Conservation (phyloP, 2,797 vertebrate genomes). For the Trematomus bernacchii region DNA sequence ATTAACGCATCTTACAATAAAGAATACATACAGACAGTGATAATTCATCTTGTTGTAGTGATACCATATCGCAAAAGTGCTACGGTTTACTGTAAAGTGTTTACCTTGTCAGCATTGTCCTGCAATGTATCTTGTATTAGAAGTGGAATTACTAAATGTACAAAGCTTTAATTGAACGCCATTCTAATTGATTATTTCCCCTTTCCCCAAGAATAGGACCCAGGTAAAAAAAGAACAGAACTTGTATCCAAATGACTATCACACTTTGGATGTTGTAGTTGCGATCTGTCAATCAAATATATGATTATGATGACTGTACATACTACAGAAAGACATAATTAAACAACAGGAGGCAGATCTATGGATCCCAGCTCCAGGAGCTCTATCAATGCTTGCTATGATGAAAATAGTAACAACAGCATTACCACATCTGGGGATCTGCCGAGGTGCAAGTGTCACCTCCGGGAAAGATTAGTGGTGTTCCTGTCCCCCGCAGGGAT, state of each 20-base stretch:
- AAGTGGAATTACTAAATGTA: no score
- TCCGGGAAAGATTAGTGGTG: constrained; percentile 64
- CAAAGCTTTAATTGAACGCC: no score
- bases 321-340: background rate
- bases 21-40: background rate
- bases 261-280: background rate
- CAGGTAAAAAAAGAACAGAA: background rate
- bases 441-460: constrained; percentile 58
- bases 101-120: background rate
- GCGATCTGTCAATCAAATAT: constrained; percentile 16
- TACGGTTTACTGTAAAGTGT: background rate
- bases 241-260: background rate
- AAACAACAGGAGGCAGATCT: constrained; percentile 1
- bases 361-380: constrained; percentile 3
- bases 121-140: no score
- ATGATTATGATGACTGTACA: no score
- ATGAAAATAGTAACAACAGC: constrained; percentile 36
- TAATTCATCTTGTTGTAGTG: background rate
- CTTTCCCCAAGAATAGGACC: background rate
- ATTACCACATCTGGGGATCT: constrained; percentile 46
- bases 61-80: background rate
- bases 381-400: background rate
- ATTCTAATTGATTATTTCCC: no score
- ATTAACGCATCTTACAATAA: background rate
- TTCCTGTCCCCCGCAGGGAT: constrained; percentile 64